Base-by-base conservation (phyloP, 2,113 vertebrate species). In the Xerus inauris region DNA sequence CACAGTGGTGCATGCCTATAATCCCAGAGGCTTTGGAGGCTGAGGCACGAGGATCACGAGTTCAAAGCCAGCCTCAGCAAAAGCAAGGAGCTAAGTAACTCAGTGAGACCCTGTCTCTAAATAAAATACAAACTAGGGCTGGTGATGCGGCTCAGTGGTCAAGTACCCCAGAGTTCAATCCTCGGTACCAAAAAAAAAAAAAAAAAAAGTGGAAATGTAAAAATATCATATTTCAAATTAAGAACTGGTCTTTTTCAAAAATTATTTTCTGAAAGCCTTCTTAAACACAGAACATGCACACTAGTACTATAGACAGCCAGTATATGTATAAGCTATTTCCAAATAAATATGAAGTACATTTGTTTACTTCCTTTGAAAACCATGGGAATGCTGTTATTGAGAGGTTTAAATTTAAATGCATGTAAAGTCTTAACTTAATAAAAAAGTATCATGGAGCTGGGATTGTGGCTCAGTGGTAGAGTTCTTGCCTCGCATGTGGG, bases 321-420 rank as follows among this genome's bases (percentile, higher is more conserved):
- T 30, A 6, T 8, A 71, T n/a, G 20, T 38, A 45, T 1, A 42
- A n/a, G 26, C 7, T 77, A 47, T 38, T 84, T 85, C 73, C 59
- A 81, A 65, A 47, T 71, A 94, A 72, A 35, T 76, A 64, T 19
- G 69, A 93, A 67, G 28, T 69, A 69, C 0, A 85, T 72, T 72
- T 87, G 57, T 40, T 85, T 85, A 81, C n/a, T 90, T 92, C 76
- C n/a, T 51, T 87, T 35, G 85, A 89, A 35, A 17, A 47, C 79
- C 81, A 89, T 64, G 67, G 32, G 38, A 91, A 94, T 71, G 71
- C 22, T 38, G 6, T 32, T 81, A 69, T 13, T 71, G 42, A 51
- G 49, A 35, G 81, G 19, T 81, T 96, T 85, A 95, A 89, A 95
- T 75, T 85, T 75, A 94, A 93, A 94, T 95, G 26, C 59, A 81